phyloP scores from a whole-genome alignment of 1,140 invertebrate genomes.

The Drosophila subpulchrella region DNA sequence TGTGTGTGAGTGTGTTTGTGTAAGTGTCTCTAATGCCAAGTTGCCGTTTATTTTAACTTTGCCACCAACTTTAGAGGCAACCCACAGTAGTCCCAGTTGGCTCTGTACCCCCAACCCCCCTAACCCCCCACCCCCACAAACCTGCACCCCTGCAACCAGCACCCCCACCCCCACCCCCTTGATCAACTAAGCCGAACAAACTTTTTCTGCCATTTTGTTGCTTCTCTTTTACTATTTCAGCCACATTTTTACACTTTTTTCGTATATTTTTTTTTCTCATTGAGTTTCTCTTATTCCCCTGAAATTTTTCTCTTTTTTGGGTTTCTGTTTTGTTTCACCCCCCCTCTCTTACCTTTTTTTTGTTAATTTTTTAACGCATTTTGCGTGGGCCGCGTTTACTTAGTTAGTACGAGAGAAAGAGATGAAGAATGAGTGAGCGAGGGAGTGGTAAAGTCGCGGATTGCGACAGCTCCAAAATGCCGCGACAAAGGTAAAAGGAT shows the following conservation, averaged over 20 bases:
- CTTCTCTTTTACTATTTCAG: conserved; percentile 75
- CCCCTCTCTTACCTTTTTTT: conserved; percentile 15
- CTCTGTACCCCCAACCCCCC: not conserved
- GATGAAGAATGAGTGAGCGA: too few species aligned
- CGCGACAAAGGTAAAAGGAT: conserved; percentile 69
- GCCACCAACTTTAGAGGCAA: conserved; percentile 77
- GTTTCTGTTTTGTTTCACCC: conserved; percentile 30
- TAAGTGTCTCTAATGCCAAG: conserved; percentile 76
- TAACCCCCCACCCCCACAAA: not conserved
- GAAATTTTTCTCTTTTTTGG: conserved; percentile 20
- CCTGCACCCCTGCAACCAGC: not conserved
- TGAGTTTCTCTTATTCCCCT: conserved; percentile 23
- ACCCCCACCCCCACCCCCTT: not conserved
- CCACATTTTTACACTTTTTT: conserved; percentile 62
- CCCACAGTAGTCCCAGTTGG: conserved; percentile 53
- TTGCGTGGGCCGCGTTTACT: conserved; percentile 53
- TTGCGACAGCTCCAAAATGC: conserved; percentile 58
- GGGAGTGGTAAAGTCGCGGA: conserved; percentile 24
- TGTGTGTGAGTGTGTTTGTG: conserved; percentile 38
- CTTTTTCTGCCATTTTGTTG: conserved; percentile 73
- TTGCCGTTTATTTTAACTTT: conserved; percentile 83
- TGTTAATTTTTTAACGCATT: conserved; percentile 72
- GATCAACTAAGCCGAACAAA: conserved; percentile 65
- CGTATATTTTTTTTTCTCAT: conserved; percentile 6
- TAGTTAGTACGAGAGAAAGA: conserved; percentile 39